phyloP scores from a whole-genome alignment of 2,797 vertebrate genomes.

The Ctenosaura bakeri region DNA sequence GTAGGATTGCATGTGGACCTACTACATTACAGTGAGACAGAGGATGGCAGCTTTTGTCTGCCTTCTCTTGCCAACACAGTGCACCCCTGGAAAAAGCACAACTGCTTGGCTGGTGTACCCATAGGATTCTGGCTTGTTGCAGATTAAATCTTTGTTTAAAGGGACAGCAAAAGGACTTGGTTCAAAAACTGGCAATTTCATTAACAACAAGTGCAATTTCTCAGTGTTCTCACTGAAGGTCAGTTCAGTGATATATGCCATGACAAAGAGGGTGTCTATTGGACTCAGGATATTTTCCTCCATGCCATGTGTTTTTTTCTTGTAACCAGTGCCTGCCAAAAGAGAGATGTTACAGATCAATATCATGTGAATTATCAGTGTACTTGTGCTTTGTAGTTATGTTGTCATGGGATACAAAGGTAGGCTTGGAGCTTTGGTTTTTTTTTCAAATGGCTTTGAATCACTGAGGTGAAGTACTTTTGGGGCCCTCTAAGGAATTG shows the following conservation, averaged over 20 bases:
- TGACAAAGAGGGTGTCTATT: background rate
- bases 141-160: background rate
- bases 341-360: background rate
- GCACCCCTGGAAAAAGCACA: too few relatives aligned
- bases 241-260: background rate
- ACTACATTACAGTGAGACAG: too few relatives aligned
- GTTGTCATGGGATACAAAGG: background rate
- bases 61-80: too few relatives aligned
- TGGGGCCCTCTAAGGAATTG: background rate
- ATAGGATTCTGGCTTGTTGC: too few relatives aligned
- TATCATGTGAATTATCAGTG: too few relatives aligned
- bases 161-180: background rate
- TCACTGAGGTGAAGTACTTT: background rate
- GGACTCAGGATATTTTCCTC: background rate
- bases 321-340: background rate
- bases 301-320: background rate
- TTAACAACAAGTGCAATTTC: background rate
- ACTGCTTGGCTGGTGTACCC: too few relatives aligned
- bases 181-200: background rate
- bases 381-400: background rate
- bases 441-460: background rate
- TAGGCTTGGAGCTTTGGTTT: background rate
- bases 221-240: background rate
- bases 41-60: too few relatives aligned
- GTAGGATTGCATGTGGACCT: too few relatives aligned